Conservation (phyloP, 2,113 vertebrate genomes). For the Ceratotherium simum region DNA sequence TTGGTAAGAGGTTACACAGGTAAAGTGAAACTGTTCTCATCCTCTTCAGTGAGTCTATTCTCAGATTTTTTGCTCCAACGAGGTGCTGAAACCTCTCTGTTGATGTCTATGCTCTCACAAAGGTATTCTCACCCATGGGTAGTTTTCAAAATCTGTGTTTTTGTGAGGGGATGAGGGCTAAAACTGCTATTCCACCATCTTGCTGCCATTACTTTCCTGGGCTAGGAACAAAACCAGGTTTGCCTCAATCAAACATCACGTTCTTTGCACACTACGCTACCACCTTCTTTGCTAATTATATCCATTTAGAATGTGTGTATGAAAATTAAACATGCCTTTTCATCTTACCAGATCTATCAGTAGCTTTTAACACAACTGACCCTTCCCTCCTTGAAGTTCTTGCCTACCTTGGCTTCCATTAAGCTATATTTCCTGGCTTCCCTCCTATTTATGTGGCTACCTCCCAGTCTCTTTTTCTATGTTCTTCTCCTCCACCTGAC, state of each 20-base stretch:
- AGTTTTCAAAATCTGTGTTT: neutral
- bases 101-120: neutral
- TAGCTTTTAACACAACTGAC: neutral
- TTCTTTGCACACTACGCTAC: neutral
- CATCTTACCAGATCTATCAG: neutral
- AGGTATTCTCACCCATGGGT: neutral
- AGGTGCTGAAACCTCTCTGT: neutral
- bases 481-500: neutral
- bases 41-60: neutral
- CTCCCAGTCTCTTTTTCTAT: neutral
- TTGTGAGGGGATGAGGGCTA: neutral
- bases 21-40: neutral
- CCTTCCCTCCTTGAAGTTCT: neutral
- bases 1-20: neutral
- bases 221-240: neutral
- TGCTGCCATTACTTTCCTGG: neutral
- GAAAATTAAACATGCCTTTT: neutral
- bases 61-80: neutral
- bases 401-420: neutral
- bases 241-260: neutral
- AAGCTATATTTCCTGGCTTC: neutral
- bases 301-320: neutral
- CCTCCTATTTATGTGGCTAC: neutral
- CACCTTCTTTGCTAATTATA: conserved; percentile 7
- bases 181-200: neutral